phyloP scores from a whole-genome alignment of 2,113 vertebrate genomes.

The Tachuris rubrigastra region DNA sequence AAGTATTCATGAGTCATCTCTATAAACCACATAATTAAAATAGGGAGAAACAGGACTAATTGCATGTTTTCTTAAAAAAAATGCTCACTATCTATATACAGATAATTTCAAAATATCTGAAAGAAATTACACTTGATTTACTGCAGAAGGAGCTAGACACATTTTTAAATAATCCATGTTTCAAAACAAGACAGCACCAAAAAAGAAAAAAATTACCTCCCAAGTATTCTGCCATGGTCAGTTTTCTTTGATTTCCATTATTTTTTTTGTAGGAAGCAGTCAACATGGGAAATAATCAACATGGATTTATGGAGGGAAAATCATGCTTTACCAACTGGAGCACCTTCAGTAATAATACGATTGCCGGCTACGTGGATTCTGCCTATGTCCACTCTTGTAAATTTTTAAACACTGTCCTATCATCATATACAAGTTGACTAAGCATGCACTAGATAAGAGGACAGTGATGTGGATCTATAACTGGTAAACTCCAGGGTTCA shows the following conservation, averaged over 20 bases:
- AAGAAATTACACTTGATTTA: background rate
- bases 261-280: background rate
- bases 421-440: background rate
- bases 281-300: background rate
- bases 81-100: background rate
- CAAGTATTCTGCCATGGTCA: background rate
- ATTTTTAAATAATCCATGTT: background rate
- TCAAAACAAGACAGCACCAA: background rate
- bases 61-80: background rate
- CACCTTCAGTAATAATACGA: background rate
- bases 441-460: accelerated
- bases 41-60: background rate
- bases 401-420: background rate
- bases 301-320: background rate
- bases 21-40: background rate
- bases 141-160: background rate
- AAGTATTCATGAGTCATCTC: background rate
- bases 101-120: background rate
- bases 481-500: background rate
- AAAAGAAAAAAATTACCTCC: background rate
- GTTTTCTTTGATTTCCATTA: background rate
- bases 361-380: background rate
- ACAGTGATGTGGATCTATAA: background rate
- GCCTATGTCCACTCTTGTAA: background rate
- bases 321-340: background rate